phyloP scores from a whole-genome alignment of 2,113 vertebrate genomes.

The Thymallus thymallus region DNA sequence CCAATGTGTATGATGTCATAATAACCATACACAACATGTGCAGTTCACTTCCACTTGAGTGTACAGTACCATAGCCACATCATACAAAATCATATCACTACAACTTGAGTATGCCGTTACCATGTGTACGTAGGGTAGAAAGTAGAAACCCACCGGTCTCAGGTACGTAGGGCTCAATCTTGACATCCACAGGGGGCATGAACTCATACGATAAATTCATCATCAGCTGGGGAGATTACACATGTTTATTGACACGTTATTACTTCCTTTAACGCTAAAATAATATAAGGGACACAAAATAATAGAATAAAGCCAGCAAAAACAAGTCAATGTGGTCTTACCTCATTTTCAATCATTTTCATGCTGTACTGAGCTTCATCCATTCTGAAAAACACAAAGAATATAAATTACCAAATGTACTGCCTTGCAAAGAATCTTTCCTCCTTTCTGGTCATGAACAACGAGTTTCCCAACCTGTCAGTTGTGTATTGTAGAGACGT shows the following conservation, averaged over 20 bases:
- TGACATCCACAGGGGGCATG: conserved; percentile 70
- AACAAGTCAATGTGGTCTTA: conserved; percentile 50
- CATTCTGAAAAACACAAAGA: conserved; percentile 61
- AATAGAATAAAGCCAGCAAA: neutral
- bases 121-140: neutral
- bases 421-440: too few relatives aligned
- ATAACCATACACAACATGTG: too few relatives aligned
- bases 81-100: too few relatives aligned
- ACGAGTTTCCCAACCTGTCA: too few relatives aligned
- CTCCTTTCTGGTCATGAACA: too few relatives aligned
- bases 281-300: neutral
- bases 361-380: conserved; percentile 63
- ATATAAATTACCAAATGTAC: neutral
- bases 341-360: conserved; percentile 66
- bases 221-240: conserved; percentile 44
- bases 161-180: conserved; percentile 70
- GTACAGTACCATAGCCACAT: too few relatives aligned
- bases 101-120: too few relatives aligned
- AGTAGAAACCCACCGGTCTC: conserved; percentile 65
- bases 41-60: too few relatives aligned
- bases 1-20: too few relatives aligned
- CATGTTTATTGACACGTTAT: too few relatives aligned
- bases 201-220: conserved; percentile 63
- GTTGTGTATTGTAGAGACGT: neutral
- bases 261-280: too few relatives aligned